Evolutionary conservation across 2,888 invertebrate genomes (phyloP).

Genomic region (Eristalis arbustorum): DNA sequence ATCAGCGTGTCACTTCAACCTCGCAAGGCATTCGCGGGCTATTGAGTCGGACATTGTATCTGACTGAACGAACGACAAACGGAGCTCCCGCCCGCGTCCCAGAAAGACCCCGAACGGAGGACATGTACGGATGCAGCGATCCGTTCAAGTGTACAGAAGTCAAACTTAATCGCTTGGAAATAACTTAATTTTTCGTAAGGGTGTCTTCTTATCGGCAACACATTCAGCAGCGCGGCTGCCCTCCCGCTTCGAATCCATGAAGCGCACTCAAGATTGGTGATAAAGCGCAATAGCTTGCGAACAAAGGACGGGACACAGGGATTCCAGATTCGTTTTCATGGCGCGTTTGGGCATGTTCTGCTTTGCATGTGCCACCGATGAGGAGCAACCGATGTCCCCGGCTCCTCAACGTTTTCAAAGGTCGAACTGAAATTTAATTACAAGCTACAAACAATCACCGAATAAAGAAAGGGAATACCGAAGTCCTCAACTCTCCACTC

Average conservation of each 20-base stretch:
- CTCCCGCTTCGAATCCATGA: constrained; percentile 23
- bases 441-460: constrained; percentile 57
- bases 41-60: constrained; percentile 64
- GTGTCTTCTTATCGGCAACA: constrained; percentile 10
- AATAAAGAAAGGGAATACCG: constrained; percentile 28
- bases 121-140: constrained; percentile 63
- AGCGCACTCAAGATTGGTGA: constrained; percentile 40
- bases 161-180: constrained; percentile 73
- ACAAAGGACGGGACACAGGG: constrained; percentile 27
- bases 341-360: constrained; percentile 33
- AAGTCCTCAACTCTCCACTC: not conserved
- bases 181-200: constrained; percentile 70
- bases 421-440: constrained; percentile 66
- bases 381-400: not conserved
- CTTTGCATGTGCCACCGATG: constrained; percentile 30
- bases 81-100: not conserved
- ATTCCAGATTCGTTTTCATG: constrained; percentile 43
- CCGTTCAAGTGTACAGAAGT: constrained; percentile 71
- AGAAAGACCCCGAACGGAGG: not conserved
- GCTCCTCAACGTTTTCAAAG: constrained; percentile 2
- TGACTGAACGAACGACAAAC: not conserved
- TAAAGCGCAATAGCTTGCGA: constrained; percentile 56
- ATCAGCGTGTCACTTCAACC: constrained; percentile 18
- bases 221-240: constrained; percentile 7
- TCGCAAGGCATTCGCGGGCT: constrained; percentile 41